Evolutionary conservation across 1,140 invertebrate species (phyloP).

Genomic region (Drosophila lacertosa): DNA sequence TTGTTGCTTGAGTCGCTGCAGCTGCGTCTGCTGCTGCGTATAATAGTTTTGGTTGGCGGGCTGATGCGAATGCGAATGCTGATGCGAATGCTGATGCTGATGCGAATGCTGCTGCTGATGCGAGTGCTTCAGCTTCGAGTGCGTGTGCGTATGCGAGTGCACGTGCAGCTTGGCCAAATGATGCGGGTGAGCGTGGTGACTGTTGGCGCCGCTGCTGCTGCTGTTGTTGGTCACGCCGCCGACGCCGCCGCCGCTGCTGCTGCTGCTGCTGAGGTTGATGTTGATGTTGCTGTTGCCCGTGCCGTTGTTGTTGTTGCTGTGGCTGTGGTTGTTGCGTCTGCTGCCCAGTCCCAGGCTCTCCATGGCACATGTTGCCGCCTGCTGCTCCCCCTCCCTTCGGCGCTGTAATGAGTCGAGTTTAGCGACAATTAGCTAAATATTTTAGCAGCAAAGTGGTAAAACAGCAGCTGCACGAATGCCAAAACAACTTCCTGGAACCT

Average conservation of each 20-base stretch:
- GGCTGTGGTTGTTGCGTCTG: constrained; percentile 68
- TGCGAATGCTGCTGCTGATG: constrained; percentile 29
- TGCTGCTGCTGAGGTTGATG: constrained; percentile 33
- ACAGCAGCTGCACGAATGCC: constrained; percentile 8
- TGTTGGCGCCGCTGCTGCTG: constrained; percentile 15
- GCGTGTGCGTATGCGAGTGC: constrained; percentile 42
- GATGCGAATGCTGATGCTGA: constrained; percentile 31
- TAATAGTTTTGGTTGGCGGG: constrained; percentile 78
- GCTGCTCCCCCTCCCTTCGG: constrained; percentile 9
- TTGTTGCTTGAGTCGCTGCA: constrained; percentile 69
- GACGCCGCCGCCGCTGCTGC: constrained; percentile 27
- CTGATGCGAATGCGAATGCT: constrained; percentile 43
- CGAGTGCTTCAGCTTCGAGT: constrained; percentile 52
- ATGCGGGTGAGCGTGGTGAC: constrained; percentile 33
- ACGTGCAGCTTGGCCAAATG: constrained; percentile 45
- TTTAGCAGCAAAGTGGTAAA: constrained; percentile 3
- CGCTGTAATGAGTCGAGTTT: constrained; percentile 32
- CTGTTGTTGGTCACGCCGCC: constrained; percentile 18
- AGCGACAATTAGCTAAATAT: constrained; percentile 39
- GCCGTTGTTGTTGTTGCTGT: constrained; percentile 19
- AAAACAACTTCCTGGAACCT: constrained; percentile 30
- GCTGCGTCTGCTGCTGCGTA: constrained; percentile 75
- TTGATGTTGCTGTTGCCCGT: constrained; percentile 25
- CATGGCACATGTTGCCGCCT: constrained; percentile 78
- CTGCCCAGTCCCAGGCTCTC: constrained; percentile 79